These are phyloP conservation scores for Hypena proboscidalis DNA, from an alignment of 2,888 invertebrate genomes.

Conservation along the genomic window DNA sequence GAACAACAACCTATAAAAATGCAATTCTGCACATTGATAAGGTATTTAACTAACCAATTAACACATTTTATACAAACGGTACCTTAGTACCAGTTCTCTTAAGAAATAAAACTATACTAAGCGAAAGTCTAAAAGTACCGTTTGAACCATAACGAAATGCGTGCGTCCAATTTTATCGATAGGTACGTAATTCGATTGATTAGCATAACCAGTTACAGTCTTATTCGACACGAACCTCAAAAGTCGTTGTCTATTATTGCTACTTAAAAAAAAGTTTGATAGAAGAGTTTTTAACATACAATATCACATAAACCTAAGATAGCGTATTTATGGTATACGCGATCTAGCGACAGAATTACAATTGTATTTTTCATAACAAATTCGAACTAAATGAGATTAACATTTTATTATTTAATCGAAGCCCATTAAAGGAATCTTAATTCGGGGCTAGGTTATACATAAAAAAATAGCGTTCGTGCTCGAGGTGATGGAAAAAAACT, in stretches of 20 bases:
- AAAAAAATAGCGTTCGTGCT: too few species aligned
- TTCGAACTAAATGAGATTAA: background rate
- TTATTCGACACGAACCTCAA: constrained; percentile 20
- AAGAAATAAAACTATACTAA: background rate
- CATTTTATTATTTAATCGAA: too few species aligned
- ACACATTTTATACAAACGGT: constrained; percentile 16
- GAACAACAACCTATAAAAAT: background rate
- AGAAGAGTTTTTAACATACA: too few species aligned
- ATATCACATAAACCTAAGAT: too few species aligned
- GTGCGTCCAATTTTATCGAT: constrained; percentile 24
- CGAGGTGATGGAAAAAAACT: too few species aligned
- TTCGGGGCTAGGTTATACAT: too few species aligned
- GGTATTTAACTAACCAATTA: constrained; percentile 12
- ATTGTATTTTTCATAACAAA: background rate
- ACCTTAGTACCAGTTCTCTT: too few species aligned
- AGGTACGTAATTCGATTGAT: constrained; percentile 25
- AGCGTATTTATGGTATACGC: too few species aligned
- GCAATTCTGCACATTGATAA: constrained; percentile 6
- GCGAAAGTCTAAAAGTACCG: constrained; percentile 22
- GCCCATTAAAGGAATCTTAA: too few species aligned
- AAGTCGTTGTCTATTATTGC: constrained; percentile 9
- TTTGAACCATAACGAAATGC: constrained; percentile 11
- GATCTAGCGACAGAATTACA: too few species aligned
- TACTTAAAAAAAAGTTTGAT: too few species aligned
- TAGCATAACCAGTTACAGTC: constrained; percentile 30